These are phyloP conservation scores for Drosophila lini DNA, from an alignment of 1,140 invertebrate genomes.

Conservation along the genomic window DNA sequence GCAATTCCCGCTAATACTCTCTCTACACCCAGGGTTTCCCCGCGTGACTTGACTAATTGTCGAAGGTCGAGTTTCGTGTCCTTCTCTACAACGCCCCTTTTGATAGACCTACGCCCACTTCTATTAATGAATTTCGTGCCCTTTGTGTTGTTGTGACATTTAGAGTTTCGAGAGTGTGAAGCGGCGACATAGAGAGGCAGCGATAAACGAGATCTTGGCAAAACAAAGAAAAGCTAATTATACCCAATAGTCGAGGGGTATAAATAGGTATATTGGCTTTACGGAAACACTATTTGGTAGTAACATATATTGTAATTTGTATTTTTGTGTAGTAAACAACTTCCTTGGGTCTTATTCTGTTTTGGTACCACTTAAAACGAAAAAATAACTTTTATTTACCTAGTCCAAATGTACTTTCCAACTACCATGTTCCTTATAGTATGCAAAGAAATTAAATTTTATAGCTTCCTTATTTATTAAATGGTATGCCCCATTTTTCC, in stretches of 20 bases:
- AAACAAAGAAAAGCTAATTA: slow-evolving; percentile 32
- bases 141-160: slow-evolving; percentile 46
- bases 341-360: too few species aligned
- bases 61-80: slow-evolving; percentile 43
- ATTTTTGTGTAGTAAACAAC: too few species aligned
- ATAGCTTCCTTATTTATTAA: slow-evolving; percentile 8
- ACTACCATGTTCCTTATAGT: neutral
- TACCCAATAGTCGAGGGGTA: neutral
- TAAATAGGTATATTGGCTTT: slow-evolving; percentile 2
- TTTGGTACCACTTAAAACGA: neutral
- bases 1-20: slow-evolving; percentile 33
- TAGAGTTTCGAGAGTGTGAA: slow-evolving; percentile 32
- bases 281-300: neutral
- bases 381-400: neutral
- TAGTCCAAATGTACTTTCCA: neutral
- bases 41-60: slow-evolving; percentile 46
- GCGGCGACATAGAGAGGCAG: slow-evolving; percentile 1
- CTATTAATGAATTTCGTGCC: slow-evolving; percentile 46
- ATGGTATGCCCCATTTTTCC: neutral
- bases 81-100: slow-evolving; percentile 1
- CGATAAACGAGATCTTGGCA: slow-evolving; percentile 28
- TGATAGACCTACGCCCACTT: neutral
- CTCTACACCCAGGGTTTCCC: slow-evolving; percentile 22
- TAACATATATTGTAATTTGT: neutral
- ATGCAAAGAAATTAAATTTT: neutral